phyloP scores from a whole-genome alignment of 2,113 vertebrate genomes.

The Chunga burmeisteri region DNA sequence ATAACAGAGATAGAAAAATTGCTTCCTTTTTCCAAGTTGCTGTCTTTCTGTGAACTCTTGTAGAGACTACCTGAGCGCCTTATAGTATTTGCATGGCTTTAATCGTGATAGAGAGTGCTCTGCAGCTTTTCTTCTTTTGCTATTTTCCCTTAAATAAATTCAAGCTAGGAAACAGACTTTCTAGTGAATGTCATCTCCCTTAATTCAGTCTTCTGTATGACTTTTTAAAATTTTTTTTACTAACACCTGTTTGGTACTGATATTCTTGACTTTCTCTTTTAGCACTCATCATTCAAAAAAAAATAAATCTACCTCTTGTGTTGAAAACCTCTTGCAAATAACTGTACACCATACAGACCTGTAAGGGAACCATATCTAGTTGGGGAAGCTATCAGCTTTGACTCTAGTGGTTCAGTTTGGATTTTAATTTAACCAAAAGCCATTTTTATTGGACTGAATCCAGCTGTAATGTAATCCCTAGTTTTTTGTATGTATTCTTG shows the following conservation, averaged over 20 bases:
- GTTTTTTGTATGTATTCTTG: constrained; percentile 68
- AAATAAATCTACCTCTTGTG: not conserved
- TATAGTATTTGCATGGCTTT: not conserved
- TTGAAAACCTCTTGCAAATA: constrained; percentile 11
- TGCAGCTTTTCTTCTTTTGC: not conserved
- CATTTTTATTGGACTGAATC: constrained; percentile 60
- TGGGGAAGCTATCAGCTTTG: constrained; percentile 8
- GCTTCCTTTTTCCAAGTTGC: not conserved
- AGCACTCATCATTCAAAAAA: not conserved
- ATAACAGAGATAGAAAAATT: not conserved
- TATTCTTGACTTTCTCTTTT: not conserved
- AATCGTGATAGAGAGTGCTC: not conserved
- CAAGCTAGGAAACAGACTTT: not conserved
- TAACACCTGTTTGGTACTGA: not conserved
- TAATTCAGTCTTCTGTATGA: not conserved
- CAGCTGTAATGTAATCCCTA: constrained; percentile 54
- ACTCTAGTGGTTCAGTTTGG: constrained; percentile 25
- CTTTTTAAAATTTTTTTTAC: not conserved
- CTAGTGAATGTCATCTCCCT: not conserved
- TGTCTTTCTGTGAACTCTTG: not conserved
- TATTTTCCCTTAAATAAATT: not conserved
- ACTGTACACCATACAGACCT: not conserved
- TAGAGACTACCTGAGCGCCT: not conserved
- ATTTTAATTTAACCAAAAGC: constrained; percentile 68
- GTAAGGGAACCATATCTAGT: not conserved